These are phyloP conservation scores for Eupsilia transversa DNA, from an alignment of 2,888 invertebrate genomes.

Conservation along the genomic window DNA sequence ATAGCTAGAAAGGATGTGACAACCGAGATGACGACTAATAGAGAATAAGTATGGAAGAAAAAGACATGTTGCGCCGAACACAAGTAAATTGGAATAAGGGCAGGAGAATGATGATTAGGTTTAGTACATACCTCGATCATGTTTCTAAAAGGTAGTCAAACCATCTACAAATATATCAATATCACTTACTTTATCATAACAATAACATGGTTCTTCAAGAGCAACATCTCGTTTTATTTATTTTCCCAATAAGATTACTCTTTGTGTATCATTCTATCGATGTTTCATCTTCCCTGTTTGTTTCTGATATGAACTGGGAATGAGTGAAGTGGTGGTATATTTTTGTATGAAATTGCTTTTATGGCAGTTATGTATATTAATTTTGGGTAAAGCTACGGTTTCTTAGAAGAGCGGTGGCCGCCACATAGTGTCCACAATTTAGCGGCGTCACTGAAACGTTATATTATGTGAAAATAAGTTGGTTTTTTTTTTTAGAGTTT, in stretches of 20 bases:
- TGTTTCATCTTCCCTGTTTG: constrained; percentile 84
- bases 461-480: no score
- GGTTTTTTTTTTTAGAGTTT: no score
- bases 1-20: no score
- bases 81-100: no score
- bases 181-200: background rate
- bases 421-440: no score
- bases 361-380: constrained; percentile 1
- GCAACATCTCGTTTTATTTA: constrained; percentile 56
- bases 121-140: background rate
- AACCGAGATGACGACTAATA: no score
- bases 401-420: no score
- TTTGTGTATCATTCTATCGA: constrained; percentile 77
- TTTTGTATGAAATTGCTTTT: constrained; percentile 80
- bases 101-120: no score
- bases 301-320: constrained; percentile 71
- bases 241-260: constrained; percentile 67
- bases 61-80: no score
- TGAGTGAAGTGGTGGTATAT: constrained; percentile 71
- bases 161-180: background rate
- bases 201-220: constrained; percentile 24
- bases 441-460: no score
- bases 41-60: no score
- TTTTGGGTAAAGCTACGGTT: background rate
- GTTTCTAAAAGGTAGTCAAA: background rate